A percentile compares a stretch with the other conserved stretches of the same genome.
phyloP scores from a whole-genome alignment of 2,888 invertebrate species.

The Podotricha telesiphe region DNA sequence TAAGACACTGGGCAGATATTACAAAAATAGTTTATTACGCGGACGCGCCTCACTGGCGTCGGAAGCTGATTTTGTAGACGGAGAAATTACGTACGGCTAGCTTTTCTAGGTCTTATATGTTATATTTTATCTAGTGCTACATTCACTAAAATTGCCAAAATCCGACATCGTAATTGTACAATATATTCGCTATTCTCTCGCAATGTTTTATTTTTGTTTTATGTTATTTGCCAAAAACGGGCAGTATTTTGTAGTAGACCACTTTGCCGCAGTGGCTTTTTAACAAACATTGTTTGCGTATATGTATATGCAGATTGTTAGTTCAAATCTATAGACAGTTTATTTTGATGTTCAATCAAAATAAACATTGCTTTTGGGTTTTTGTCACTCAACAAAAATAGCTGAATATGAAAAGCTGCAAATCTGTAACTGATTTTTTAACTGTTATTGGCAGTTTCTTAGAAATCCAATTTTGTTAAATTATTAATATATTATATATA shows the following conservation, averaged over 20 bases:
- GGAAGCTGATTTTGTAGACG: slow-evolving; percentile 53
- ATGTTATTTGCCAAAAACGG: slow-evolving; percentile 7
- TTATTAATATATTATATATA: background rate
- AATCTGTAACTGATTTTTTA: background rate
- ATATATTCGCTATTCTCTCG: slow-evolving; percentile 13
- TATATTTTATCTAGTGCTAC: slow-evolving; percentile 35
- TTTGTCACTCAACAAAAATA: background rate
- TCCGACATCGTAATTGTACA: slow-evolving; percentile 15
- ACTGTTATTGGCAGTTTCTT: background rate
- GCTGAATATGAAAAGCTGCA: background rate
- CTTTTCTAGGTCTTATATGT: slow-evolving; percentile 39
- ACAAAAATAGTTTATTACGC: slow-evolving; percentile 63
- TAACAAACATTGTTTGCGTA: slow-evolving; percentile 9
- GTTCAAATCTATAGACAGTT: slow-evolving; percentile 6
- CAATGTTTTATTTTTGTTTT: slow-evolving; percentile 2
- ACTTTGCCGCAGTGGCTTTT: slow-evolving; percentile 11
- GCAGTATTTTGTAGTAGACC: slow-evolving; percentile 4
- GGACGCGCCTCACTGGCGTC: slow-evolving; percentile 64
- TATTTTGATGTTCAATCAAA: background rate
- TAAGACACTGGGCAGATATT: slow-evolving; percentile 61
- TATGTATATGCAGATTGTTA: background rate
- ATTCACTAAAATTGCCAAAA: slow-evolving; percentile 34
- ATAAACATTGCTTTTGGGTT: background rate
- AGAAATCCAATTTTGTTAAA: background rate
- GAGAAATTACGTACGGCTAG: slow-evolving; percentile 49